phyloP scores from a whole-genome alignment of 1,140 invertebrate genomes.

The Drosophila triauraria region DNA sequence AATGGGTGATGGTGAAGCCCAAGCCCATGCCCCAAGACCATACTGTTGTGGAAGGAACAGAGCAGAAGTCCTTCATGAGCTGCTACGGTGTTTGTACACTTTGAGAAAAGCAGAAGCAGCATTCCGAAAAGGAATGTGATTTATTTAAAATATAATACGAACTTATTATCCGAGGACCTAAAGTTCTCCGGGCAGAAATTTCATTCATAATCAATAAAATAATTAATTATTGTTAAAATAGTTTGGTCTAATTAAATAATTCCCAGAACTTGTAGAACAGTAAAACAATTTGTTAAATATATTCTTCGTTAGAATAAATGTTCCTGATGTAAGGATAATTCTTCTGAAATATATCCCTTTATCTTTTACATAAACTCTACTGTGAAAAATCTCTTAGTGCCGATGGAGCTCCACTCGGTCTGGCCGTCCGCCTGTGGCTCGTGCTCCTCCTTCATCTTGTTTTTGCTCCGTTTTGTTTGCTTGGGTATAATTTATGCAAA shows the following conservation, averaged over 20 bases:
- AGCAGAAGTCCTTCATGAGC: slow-evolving; percentile 31
- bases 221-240: background rate
- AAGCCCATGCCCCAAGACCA: background rate
- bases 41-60: slow-evolving; percentile 7
- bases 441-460: slow-evolving; percentile 42
- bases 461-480: slow-evolving; percentile 60
- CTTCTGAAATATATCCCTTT: background rate
- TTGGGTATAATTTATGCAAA: slow-evolving; percentile 76
- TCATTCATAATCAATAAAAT: no score
- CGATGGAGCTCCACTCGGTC: background rate
- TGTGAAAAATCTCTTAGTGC: background rate
- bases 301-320: no score
- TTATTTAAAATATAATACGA: no score
- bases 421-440: slow-evolving; percentile 24
- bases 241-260: no score
- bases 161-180: no score
- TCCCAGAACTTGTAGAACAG: no score
- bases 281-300: no score
- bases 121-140: no score
- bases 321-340: no score
- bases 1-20: slow-evolving; percentile 2
- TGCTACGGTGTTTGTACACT: slow-evolving; percentile 15
- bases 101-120: background rate
- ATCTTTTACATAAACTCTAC: background rate
- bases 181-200: no score